Evolutionary conservation across 2,113 vertebrate species (phyloP).

Genomic region (Podiceps cristatus): DNA sequence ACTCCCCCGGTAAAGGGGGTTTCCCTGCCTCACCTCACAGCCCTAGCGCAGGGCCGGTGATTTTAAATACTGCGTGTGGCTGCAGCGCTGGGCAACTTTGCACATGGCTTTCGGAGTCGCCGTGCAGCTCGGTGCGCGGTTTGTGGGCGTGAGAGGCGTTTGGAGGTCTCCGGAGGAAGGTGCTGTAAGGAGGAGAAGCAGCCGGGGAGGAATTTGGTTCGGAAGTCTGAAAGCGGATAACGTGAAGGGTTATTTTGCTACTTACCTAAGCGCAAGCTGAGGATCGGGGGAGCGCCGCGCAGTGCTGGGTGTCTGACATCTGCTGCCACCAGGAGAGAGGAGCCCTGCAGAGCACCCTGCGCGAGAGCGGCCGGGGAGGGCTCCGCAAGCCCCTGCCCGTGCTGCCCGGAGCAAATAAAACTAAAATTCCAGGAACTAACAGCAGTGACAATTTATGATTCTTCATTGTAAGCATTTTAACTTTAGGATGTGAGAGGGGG

Average conservation of each 20-base stretch:
- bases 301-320: neutral
- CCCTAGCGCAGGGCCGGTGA: neutral
- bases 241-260: neutral
- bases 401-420: neutral
- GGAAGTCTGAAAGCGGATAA: neutral
- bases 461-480: neutral
- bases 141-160: neutral
- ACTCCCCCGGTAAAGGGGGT: neutral
- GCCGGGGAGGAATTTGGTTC: neutral
- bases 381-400: accelerated
- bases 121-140: accelerated
- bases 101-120: neutral
- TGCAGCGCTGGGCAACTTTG: neutral
- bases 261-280: neutral
- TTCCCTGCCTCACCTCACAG: neutral
- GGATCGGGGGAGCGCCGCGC: neutral
- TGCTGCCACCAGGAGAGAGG: constrained; percentile 3
- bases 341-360: neutral
- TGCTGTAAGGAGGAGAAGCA: neutral
- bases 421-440: neutral
- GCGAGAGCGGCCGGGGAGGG: neutral
- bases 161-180: neutral
- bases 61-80: neutral
- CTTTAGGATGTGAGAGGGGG: neutral
- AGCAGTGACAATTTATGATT: accelerated